Evolutionary conservation across 2,113 vertebrate species (phyloP), one percentile per base, ranked within the genome.

Genomic region (Tupaia tana): DNA sequence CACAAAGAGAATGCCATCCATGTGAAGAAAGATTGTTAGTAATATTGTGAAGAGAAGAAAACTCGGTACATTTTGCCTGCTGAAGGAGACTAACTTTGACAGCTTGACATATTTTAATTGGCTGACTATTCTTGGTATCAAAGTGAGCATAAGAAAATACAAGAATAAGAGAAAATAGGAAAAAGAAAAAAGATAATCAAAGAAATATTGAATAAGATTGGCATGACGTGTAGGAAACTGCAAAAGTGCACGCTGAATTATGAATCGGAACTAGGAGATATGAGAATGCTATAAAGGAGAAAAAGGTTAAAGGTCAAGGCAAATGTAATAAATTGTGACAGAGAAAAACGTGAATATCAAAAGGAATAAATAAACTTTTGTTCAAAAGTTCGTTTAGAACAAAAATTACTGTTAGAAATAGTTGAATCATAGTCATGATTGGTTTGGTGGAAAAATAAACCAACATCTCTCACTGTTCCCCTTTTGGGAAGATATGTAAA

Each of bases 31-130:
- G 71, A 66, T 10, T n/a, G 3, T 52, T 71, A 67, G 31, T 58
- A 83, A 78, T 58, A 93, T 93, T 87, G 27, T 91, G 34, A 84
- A 78, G 43, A 86, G 13, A 96, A 94, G 77, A 15, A 89, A 86
- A n/a, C 0, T 80, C 92, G 58, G 70, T 24, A 89, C 16, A 73
- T 93, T 75, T 83, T 83, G 4, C 16, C 29, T 56, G 56, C 75
- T 80, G 34, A 94, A 94, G 58, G 34, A 95, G 79, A 79, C 2
- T 58, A 75, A 27, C 0, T 80, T 75, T 82, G 87, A 86, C 70
- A 94, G 59, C 69, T 90, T 94, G 89, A 70, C 9, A 86, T 69
- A 82, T 89, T 91, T 91, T 94, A 96, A 89, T 87, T 86, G 75
- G n/a, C 70, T 61, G 24, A 84, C 56, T 91, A 43, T 80, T 74